Percentiles rank a stretch among this genome's conserved stretches.
phyloP scores from a whole-genome alignment of 2,888 invertebrate species.

The Keiferia lycopersicella region DNA sequence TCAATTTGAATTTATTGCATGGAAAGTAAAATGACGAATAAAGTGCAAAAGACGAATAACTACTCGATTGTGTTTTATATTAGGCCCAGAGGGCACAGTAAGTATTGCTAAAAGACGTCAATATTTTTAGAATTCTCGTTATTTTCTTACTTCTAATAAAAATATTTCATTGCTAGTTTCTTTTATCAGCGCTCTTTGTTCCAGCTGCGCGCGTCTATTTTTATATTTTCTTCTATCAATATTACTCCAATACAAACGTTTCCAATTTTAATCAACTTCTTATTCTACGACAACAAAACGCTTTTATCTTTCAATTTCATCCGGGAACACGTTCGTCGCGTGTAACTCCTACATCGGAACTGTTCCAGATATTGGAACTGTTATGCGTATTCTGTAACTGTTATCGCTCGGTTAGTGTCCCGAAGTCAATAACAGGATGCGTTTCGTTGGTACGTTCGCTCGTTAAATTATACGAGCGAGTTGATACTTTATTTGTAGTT shows the following conservation, averaged over 20 bases:
- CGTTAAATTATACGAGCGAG: constrained; percentile 37
- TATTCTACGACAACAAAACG: constrained; percentile 6
- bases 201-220: neutral
- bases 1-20: too few relatives aligned
- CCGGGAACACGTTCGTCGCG: constrained; percentile 9
- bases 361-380: constrained; percentile 39
- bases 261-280: constrained; percentile 17
- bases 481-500: constrained; percentile 25
- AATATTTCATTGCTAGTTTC: neutral
- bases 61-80: too few relatives aligned
- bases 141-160: too few relatives aligned
- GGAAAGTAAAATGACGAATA: too few relatives aligned
- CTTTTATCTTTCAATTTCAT: constrained; percentile 20
- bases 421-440: constrained; percentile 42
- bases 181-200: neutral
- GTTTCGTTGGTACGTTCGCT: constrained; percentile 23
- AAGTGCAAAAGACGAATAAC: too few relatives aligned
- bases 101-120: too few relatives aligned
- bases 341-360: constrained; percentile 25
- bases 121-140: too few relatives aligned
- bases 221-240: constrained; percentile 2
- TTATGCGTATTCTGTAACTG: constrained; percentile 49
- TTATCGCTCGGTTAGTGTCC: constrained; percentile 51
- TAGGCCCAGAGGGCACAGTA: too few relatives aligned
- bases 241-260: neutral